These are phyloP conservation scores for Chaetophractus vellerosus DNA, from an alignment of 2,797 vertebrate genomes.

Conservation along the genomic window DNA sequence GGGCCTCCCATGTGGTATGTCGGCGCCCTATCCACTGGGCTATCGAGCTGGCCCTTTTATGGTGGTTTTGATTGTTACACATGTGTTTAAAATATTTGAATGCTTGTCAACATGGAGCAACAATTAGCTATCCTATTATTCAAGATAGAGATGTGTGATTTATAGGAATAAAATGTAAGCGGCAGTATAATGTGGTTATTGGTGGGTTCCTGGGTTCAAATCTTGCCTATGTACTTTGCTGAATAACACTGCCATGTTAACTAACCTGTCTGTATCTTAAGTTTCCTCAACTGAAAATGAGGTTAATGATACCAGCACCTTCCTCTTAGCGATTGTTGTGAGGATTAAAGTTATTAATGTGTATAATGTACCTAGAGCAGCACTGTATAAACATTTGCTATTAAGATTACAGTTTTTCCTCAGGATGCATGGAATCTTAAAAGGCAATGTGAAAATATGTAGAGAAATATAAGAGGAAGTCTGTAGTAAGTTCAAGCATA, in stretches of 20 bases:
- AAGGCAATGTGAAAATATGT: background rate
- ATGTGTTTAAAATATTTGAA: conserved; percentile 37
- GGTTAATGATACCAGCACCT: background rate
- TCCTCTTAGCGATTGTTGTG: background rate
- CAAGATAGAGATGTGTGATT: background rate
- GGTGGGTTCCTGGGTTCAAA: background rate
- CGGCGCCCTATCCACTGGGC: no score
- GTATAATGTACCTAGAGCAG: background rate
- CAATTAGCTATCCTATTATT: background rate
- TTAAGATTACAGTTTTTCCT: conserved; percentile 25
- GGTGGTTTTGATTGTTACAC: conserved; percentile 1
- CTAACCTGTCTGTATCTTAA: background rate
- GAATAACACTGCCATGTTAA: background rate
- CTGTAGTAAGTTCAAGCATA: background rate
- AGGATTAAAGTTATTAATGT: background rate
- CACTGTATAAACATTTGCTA: background rate
- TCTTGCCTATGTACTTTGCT: background rate
- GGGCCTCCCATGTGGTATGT: no score
- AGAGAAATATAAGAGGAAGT: background rate
- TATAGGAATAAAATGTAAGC: background rate
- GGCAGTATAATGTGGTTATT: background rate
- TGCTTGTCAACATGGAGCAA: background rate
- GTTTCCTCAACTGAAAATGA: background rate
- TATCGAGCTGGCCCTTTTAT: no score
- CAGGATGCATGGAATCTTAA: background rate